These are phyloP conservation scores for Eclectus roratus DNA, from an alignment of 2,113 vertebrate genomes.

Conservation along the genomic window DNA sequence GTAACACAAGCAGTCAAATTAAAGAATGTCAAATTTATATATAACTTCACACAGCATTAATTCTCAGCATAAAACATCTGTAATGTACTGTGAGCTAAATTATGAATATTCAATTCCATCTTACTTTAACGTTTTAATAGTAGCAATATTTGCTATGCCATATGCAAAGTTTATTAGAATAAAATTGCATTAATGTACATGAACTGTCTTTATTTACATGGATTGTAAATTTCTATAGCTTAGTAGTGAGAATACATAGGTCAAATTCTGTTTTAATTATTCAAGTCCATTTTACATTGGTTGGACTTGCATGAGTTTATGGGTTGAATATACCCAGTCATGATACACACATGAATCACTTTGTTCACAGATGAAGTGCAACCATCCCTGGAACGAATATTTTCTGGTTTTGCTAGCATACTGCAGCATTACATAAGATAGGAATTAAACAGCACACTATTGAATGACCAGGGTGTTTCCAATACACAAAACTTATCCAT, in stretches of 20 bases:
- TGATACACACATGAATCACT: neutral
- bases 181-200: neutral
- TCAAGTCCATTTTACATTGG: neutral
- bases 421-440: neutral
- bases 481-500: neutral
- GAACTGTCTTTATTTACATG: neutral
- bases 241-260: neutral
- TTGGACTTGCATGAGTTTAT: neutral
- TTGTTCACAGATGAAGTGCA: neutral
- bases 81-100: neutral
- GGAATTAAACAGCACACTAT: neutral
- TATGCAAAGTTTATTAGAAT: conserved; percentile 17
- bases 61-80: conserved; percentile 14
- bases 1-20: neutral
- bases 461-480: neutral
- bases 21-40: neutral
- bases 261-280: neutral
- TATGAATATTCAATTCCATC: conserved; percentile 22
- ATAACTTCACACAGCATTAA: conserved; percentile 27
- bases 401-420: neutral
- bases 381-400: neutral
- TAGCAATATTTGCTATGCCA: conserved; percentile 35
- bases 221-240: neutral
- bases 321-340: neutral
- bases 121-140: conserved; percentile 20